A percentile compares a stretch with the other conserved stretches of the same genome.
phyloP scores from a whole-genome alignment of 2,888 invertebrate genomes.

The Lochmaea capreae region DNA sequence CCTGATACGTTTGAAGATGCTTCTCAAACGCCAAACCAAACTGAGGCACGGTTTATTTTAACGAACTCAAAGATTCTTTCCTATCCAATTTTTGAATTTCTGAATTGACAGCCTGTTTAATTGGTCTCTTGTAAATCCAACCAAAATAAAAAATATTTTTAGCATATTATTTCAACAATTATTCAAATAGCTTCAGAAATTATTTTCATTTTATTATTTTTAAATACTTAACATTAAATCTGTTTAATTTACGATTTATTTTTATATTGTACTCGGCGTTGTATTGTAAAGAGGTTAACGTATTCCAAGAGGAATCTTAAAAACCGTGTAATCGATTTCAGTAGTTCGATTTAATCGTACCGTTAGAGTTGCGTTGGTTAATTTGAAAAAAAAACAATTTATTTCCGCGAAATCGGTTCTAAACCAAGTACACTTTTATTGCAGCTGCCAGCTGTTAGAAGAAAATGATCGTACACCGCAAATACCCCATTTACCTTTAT shows the following conservation, averaged over 20 bases:
- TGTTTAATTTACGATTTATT: too few relatives aligned
- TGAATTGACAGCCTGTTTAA: constrained; percentile 6
- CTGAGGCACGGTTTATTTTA: constrained; percentile 23
- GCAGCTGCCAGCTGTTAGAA: constrained; percentile 34
- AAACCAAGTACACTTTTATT: constrained; percentile 24
- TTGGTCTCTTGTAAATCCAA: constrained; percentile 6
- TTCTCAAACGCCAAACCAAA: constrained; percentile 42
- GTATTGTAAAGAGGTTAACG: not conserved
- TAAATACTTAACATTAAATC: too few relatives aligned
- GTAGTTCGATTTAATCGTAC: not conserved
- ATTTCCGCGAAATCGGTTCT: constrained; percentile 2
- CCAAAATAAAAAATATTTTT: not conserved
- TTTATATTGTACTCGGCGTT: not conserved
- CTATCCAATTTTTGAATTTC: constrained; percentile 14
- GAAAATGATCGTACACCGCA: constrained; percentile 33
- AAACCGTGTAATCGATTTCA: not conserved
- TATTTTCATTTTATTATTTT: too few relatives aligned
- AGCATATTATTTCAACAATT: not conserved
- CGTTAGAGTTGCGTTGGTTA: not conserved
- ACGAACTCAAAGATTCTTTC: constrained; percentile 13
- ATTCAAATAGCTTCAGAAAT: too few relatives aligned
- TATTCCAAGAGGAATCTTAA: not conserved
- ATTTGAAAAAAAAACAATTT: not conserved
- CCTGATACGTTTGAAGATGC: constrained; percentile 40
- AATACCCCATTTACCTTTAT: constrained; percentile 26